These are phyloP conservation scores for Melipona quadrifasciata DNA, from an alignment of 1,140 invertebrate species.

Conservation along the genomic window DNA sequence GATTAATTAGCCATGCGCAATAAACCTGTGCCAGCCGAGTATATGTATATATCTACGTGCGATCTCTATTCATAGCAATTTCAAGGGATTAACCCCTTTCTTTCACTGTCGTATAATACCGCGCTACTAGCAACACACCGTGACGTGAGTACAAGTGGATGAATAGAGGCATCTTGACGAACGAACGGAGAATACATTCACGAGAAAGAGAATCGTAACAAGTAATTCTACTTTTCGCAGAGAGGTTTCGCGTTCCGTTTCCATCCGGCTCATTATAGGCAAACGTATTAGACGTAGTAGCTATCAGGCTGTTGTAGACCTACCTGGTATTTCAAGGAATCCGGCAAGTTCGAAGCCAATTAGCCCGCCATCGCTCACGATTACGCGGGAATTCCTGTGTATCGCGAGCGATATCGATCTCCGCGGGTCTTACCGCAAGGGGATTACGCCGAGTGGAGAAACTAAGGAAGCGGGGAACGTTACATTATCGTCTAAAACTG, in stretches of 20 bases:
- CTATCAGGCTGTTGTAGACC: not conserved
- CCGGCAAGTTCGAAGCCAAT: not conserved
- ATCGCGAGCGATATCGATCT: slow-evolving; percentile 9
- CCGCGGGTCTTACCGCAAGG: not conserved
- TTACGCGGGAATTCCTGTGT: not conserved
- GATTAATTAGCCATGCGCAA: not conserved
- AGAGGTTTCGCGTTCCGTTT: too few relatives aligned
- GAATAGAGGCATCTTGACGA: not conserved
- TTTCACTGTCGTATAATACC: not conserved
- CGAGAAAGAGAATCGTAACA: not conserved
- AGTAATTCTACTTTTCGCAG: not conserved
- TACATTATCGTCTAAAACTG: not conserved
- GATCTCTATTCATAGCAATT: not conserved
- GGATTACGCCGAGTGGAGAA: not conserved
- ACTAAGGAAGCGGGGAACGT: not conserved
- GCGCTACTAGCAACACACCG: too few relatives aligned
- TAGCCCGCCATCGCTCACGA: not conserved
- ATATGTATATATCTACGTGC: not conserved
- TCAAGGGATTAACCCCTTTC: not conserved
- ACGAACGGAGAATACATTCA: not conserved
- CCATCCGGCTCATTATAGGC: not conserved
- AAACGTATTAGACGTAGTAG: not conserved
- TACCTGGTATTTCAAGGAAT: not conserved
- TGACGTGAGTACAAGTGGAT: not conserved
- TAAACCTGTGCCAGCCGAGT: too few relatives aligned